Evolutionary conservation across 1,140 invertebrate genomes (phyloP).

Genomic region (Nixonia krombeini): DNA sequence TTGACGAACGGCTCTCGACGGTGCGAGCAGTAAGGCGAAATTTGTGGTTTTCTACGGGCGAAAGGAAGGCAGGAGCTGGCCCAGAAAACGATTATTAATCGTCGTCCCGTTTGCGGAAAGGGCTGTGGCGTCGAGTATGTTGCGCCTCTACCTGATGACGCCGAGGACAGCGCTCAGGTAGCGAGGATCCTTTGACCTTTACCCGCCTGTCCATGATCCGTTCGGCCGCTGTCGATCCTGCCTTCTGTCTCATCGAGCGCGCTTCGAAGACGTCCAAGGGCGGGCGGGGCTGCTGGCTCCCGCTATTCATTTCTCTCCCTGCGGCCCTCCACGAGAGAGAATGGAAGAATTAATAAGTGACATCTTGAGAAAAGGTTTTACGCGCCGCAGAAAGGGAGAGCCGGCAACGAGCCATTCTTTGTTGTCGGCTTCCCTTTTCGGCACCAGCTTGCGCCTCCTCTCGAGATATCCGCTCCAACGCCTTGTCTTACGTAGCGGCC

Average conservation of each 20-base stretch:
- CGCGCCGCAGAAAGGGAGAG: constrained; percentile 52
- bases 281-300: constrained; percentile 39
- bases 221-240: constrained; percentile 38
- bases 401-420: constrained; percentile 29
- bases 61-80: constrained; percentile 25
- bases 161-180: constrained; percentile 60
- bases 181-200: constrained; percentile 65
- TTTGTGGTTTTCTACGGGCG: constrained; percentile 36
- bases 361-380: constrained; percentile 66
- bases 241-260: constrained; percentile 57
- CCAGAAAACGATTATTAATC: constrained; percentile 58
- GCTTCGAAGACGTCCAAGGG: constrained; percentile 36
- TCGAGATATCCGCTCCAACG: too few species aligned
- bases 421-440: constrained; percentile 42
- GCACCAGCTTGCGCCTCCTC: constrained; percentile 43
- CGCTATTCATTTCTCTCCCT: constrained; percentile 59
- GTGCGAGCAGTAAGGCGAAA: constrained; percentile 5
- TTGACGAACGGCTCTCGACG: constrained; percentile 45
- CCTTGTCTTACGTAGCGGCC: constrained; percentile 40
- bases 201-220: constrained; percentile 53
- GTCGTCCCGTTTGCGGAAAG: constrained; percentile 48
- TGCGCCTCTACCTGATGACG: constrained; percentile 38
- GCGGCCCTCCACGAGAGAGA: constrained; percentile 49
- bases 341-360: constrained; percentile 71
- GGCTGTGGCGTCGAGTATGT: constrained; percentile 30